Evolutionary conservation across 1,140 invertebrate genomes (phyloP).

Genomic region (Lasaia peninsularis): DNA sequence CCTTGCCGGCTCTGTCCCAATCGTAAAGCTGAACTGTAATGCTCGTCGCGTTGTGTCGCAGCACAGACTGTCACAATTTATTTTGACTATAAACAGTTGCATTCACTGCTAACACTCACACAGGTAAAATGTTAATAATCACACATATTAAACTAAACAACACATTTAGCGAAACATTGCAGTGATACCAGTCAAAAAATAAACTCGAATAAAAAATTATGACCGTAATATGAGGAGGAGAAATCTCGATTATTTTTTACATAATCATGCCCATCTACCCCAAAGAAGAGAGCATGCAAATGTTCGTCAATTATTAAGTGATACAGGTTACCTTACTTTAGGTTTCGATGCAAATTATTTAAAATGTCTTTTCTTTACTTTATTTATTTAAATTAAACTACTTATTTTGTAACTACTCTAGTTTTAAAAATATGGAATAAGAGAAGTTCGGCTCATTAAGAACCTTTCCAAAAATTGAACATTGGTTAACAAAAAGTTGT

Average conservation of each 20-base stretch:
- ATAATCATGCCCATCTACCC: neutral
- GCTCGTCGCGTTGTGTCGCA: constrained; percentile 45
- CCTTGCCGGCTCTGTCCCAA: constrained; percentile 87
- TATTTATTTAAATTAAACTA: no score
- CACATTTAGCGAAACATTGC: neutral
- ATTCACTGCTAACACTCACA: neutral
- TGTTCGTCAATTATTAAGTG: no score
- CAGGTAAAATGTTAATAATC: constrained; percentile 19
- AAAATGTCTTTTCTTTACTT: no score
- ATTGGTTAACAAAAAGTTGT: no score
- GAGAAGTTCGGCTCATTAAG: no score
- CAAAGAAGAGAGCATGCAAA: no score
- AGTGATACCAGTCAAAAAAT: neutral
- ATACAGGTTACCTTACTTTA: no score
- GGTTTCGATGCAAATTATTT: no score
- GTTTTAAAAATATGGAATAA: no score
- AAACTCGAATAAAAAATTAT: neutral
- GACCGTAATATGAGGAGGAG: neutral
- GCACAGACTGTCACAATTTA: constrained; percentile 63
- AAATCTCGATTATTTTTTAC: neutral
- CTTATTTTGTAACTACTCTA: no score
- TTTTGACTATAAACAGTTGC: constrained; percentile 34
- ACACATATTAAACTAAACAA: constrained; percentile 22
- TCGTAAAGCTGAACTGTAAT: constrained; percentile 78
- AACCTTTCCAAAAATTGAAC: no score